phyloP scores from a whole-genome alignment of 2,113 vertebrate genomes.

The Solenodon paradoxus region DNA sequence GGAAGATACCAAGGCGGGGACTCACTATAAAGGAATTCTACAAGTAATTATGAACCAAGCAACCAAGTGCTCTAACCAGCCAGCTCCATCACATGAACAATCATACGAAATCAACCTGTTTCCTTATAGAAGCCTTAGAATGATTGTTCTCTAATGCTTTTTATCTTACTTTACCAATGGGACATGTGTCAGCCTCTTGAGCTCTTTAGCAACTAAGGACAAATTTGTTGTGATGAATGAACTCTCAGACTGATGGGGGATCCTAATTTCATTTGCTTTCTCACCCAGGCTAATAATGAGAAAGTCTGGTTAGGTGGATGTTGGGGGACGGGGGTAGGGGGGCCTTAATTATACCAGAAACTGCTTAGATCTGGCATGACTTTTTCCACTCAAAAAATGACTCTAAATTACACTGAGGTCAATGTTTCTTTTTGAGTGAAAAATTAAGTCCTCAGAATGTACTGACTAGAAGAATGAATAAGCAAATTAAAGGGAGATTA shows the following conservation, averaged over 20 bases:
- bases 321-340: rapidly evolving
- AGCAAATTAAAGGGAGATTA: background rate
- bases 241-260: background rate
- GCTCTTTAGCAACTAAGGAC: background rate
- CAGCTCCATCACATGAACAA: background rate
- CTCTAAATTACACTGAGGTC: background rate
- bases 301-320: background rate
- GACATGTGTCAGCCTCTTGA: background rate
- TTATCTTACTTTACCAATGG: background rate
- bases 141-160: background rate
- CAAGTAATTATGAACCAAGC: background rate
- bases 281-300: background rate
- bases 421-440: background rate
- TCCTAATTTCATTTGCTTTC: background rate
- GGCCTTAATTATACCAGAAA: background rate
- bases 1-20: background rate
- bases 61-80: background rate
- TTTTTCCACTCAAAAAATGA: too few relatives aligned
- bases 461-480: background rate
- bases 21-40: background rate
- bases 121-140: background rate
- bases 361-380: background rate
- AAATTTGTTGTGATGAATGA: background rate
- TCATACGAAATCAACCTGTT: background rate
- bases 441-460: background rate